These are phyloP conservation scores for Eristalis arbustorum DNA, from an alignment of 2,888 invertebrate genomes.

Conservation along the genomic window DNA sequence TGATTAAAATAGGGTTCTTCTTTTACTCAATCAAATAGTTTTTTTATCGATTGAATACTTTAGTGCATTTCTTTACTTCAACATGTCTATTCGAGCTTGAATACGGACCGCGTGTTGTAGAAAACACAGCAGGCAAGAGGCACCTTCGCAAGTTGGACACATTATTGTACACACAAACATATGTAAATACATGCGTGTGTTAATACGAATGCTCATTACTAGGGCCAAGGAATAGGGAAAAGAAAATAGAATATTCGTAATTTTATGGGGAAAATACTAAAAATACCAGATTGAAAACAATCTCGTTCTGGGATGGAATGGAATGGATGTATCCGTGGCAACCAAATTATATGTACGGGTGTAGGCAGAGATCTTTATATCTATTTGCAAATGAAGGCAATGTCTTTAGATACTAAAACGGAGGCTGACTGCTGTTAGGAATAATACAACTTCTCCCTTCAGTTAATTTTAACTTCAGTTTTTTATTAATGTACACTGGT, in stretches of 20 bases:
- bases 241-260: constrained; percentile 45
- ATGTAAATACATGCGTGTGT: constrained; percentile 4
- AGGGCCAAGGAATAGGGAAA: constrained; percentile 14
- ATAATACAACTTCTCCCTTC: not conserved
- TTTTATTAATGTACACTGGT: not conserved
- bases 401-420: not conserved
- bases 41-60: constrained; percentile 20
- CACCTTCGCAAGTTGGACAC: not conserved
- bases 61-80: constrained; percentile 19
- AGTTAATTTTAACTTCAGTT: constrained; percentile 12
- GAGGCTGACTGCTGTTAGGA: not conserved
- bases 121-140: not conserved
- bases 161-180: not conserved
- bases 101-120: constrained; percentile 31
- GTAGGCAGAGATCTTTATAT: not conserved
- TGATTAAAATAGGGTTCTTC: not conserved
- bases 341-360: not conserved
- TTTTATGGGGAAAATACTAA: constrained; percentile 48
- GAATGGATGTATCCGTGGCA: constrained; percentile 29
- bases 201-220: constrained; percentile 1
- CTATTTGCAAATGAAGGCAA: not conserved
- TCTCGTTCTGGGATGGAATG: constrained; percentile 47
- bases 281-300: constrained; percentile 60
- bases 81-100: constrained; percentile 40
- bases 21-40: not conserved